Evolutionary conservation across 30 jellyfish, hydroid and myxozoan genomes (phyloP), one percentile per base, ranked within the genome.

Genomic region (Euphysa ruthae): DNA sequence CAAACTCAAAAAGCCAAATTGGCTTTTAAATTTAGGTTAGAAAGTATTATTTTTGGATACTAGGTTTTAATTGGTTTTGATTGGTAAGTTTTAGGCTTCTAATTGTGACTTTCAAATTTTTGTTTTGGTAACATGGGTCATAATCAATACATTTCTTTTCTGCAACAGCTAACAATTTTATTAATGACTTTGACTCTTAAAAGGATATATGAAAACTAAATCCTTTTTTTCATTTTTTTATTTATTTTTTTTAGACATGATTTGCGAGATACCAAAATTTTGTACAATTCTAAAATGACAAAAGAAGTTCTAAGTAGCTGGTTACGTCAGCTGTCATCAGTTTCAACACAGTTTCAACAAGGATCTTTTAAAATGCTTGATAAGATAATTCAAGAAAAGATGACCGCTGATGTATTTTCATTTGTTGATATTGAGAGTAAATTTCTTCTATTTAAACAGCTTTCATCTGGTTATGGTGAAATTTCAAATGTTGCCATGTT

Each of bases 401-500:
- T 70, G 66, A 70, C 84, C 43, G 23, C 62, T 16, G 57, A 22
- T 18, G 72, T 77, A 26, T 33, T 69, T 6, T 81, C 82, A 1
- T 46, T 58, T 14, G 61, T 85, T 6, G 10, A 76, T 35, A 62
- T 85, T 58, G 46, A 85, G 18, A 62, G 85, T 4, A 34, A 71
- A 24, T 85, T 60, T 16, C 83, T 77, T 18, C 81, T 85, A 14
- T 85, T 85, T 46, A 13, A 60, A 12, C 83, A 70, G 30, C 63
- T 79, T 19, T 81, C 86, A 3, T 92, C 94, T 18, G 94, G 86
- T 15, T 86, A 76, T 44, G 79, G 96, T 32, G 96, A 86, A 58
- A 71, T 86, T 6, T 79, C 94, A 10, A 78, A 73, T 35, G 54
- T 86, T 15, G 96, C 96, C n/a, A 70, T 73, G 60, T 83, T 86